Evolutionary conservation across 1,140 invertebrate species (phyloP), one percentile per base, ranked within the genome.

Genomic region (Nymphalis io): DNA sequence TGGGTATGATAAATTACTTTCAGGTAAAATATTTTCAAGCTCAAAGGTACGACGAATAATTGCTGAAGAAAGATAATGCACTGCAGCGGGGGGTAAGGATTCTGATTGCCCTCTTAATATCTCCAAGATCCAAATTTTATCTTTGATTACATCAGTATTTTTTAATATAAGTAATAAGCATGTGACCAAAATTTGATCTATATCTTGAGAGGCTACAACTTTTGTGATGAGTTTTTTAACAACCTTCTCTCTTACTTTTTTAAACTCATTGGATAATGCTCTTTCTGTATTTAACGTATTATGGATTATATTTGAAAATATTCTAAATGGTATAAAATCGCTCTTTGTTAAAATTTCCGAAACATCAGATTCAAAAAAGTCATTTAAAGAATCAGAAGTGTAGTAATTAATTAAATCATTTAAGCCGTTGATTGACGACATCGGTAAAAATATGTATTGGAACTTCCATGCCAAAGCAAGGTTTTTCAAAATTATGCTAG

Each of bases 381-480:
- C 59, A 27, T 69, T 75, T 53, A 69, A 55, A n/a, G 48, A 44
- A 48, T 57, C 58, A 38, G 73, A 71, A 55, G 68, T 64, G 67
- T 86, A 88, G 64, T 87, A 87, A 44, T 81, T 61, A 66, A 91
- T 87, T 40, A 91, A 82, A 73, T 87, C 83, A 73, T 90, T 86
- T 42, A 88, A 71, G 33, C 79, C 74, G 39, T 72, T 79, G n/a
- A 78, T 72, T 44, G 87, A 84, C 16, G 84, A 83, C 76, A 91
- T 88, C n/a, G 88, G 86, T 67, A 91, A 75, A 79, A 83, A 90
- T 76, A 91, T 81, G 39, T 91, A 91, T 51, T 90, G 82, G 65
- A 88, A 91, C 67, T 90, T 91, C 88, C 88, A 91, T 53, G 77
- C 82, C 3, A 86, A 72, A 12, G 88, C 80, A 33, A 90, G 70